Evolutionary conservation across 1,140 invertebrate genomes (phyloP), one percentile per base, ranked within the genome.

Genomic region (Diploscapter pachys): DNA sequence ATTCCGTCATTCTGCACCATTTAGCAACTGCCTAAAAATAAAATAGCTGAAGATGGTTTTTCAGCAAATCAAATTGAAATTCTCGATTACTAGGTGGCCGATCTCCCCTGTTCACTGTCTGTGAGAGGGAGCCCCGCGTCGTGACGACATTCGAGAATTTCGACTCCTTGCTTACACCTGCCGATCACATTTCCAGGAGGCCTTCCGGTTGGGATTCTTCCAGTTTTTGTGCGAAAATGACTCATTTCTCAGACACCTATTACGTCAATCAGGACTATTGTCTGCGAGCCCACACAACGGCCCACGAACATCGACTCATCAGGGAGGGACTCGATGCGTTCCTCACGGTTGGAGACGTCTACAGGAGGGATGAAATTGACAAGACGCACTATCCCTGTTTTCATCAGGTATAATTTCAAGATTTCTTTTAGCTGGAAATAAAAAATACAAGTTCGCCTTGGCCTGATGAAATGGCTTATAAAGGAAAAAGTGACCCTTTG

Each of bases 331-430:
- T 98, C 54, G 91, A 95, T 83, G 92, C 93, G 83, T 99, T 99
- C 87, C 84, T 99, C 11, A 90, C 96, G 73, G 89, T 95, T 77
- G 97, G 96, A 0, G 96, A 99, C 89, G 96, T 98, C 9, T 99
- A 96, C 86, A 88, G 97, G 57, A 88, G 94, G 81, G 97, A 99
- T 89, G 92, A 94, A 87, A 95, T 99, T 81, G 95, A 99, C 85
- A 85, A 89, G 0, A 94, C 91, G 57, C 97, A 99, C 88, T 99
- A 93, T 88, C 96, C 97, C 59, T 91, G 96, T 0, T 99, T 99
- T 86, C 96, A 99, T 89, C 97, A 76, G 69, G 75, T 76, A 31
- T 31, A 31, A 31, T 31, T 31, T 31, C 31, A 1, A 31, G 31
- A 31, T 31, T 31, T 31, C 31, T 31, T 31, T 31, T 31, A 31